These are phyloP conservation scores for Xanthorhoe designata DNA, from an alignment of 2,888 invertebrate species.

Conservation along the genomic window DNA sequence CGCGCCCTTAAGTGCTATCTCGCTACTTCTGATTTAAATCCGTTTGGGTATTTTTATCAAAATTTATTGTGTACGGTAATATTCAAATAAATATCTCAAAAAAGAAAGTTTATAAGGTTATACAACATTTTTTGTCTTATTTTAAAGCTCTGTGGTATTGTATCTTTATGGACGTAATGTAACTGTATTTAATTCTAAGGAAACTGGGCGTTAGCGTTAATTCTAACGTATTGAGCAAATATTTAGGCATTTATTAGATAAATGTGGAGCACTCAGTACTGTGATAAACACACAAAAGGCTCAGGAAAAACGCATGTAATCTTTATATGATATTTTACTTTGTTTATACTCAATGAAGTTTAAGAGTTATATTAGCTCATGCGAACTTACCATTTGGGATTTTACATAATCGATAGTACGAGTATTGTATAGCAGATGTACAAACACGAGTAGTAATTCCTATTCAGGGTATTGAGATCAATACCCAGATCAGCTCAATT, in stretches of 20 bases:
- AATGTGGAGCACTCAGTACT: conserved; percentile 3
- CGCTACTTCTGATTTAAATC: too few species aligned
- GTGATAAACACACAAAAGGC: neutral
- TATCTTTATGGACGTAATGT: neutral
- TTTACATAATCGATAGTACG: neutral
- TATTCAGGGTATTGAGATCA: neutral
- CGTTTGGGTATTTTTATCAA: too few species aligned
- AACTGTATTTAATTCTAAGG: neutral
- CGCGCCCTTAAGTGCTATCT: too few species aligned
- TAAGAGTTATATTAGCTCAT: neutral
- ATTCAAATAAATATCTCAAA: too few species aligned
- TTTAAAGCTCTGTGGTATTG: too few species aligned
- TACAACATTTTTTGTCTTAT: too few species aligned
- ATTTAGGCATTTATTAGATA: conserved; percentile 6
- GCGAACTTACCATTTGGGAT: neutral
- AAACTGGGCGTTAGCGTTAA: neutral
- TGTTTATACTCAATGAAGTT: too few species aligned
- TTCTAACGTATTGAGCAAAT: conserved; percentile 4
- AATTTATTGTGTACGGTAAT: too few species aligned
- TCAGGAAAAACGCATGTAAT: neutral
- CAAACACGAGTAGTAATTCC: neutral
- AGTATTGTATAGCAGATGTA: neutral
- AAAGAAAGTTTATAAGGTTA: too few species aligned
- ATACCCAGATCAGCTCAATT: conserved; percentile 4
- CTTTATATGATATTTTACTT: too few species aligned